phyloP scores from a whole-genome alignment of 2,113 vertebrate genomes.

The Phodopus roborovskii region DNA sequence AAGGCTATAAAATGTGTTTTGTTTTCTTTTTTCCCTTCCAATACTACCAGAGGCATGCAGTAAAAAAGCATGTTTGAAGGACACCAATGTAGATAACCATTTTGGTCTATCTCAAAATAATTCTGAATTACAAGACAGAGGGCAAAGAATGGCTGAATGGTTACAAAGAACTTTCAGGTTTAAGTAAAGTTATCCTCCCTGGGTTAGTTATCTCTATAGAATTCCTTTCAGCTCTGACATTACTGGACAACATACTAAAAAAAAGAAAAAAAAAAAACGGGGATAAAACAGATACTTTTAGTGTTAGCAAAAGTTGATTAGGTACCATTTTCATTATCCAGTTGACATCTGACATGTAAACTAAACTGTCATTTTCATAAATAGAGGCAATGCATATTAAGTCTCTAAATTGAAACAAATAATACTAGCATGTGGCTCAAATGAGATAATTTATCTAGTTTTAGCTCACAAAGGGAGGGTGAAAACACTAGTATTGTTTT shows the following conservation, averaged over 20 bases:
- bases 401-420: not conserved
- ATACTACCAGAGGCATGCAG: not conserved
- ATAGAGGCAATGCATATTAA: not conserved
- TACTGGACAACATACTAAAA: not conserved
- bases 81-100: not conserved
- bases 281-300: not conserved
- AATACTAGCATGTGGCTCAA: not conserved
- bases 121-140: not conserved
- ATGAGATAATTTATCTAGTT: constrained; percentile 35
- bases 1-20: not conserved
- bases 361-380: constrained; percentile 4
- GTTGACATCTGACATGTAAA: not conserved
- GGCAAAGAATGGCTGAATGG: not conserved
- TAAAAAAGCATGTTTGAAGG: not conserved
- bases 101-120: constrained; percentile 49
- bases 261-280: not conserved
- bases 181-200: not conserved
- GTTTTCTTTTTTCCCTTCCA: not conserved
- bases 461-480: not conserved
- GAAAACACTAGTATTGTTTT: not conserved
- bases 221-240: not conserved
- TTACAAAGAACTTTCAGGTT: not conserved
- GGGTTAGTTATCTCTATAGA: constrained; percentile 7
- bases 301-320: not conserved
- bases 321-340: not conserved